phyloP scores from a whole-genome alignment of 1,140 invertebrate species.

The Drosophila pectinifera region DNA sequence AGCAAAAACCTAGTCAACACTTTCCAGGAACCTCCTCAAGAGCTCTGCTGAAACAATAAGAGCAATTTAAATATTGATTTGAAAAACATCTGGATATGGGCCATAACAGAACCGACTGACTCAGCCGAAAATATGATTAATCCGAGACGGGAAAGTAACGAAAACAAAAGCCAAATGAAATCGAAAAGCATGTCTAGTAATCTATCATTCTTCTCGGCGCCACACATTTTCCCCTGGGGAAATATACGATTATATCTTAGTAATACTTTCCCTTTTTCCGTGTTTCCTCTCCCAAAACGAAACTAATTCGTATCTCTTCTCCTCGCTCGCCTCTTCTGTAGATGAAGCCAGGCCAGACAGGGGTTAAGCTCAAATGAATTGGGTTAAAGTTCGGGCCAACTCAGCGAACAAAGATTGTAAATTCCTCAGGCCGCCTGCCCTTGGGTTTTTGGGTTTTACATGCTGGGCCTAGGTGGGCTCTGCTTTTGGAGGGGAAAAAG shows the following conservation, averaged over 20 bases:
- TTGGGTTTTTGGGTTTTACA: conserved; percentile 20
- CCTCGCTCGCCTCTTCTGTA: background rate
- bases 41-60: background rate
- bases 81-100: conserved; percentile 3
- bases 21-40: background rate
- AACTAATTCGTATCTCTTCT: conserved; percentile 16
- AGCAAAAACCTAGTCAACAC: background rate
- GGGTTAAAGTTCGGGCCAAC: conserved; percentile 17
- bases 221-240: conserved; percentile 13
- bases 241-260: conserved; percentile 8
- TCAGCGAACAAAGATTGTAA: background rate
- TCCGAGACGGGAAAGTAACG: background rate
- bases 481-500: conserved; percentile 1
- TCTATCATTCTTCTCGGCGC: conserved; percentile 14
- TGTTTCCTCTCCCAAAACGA: conserved; percentile 7
- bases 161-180: conserved; percentile 7
- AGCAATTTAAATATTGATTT: conserved; percentile 1
- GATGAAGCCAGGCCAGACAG: background rate
- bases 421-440: conserved; percentile 15
- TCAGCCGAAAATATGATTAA: conserved; percentile 24
- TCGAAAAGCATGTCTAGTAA: conserved; percentile 14
- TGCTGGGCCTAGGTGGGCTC: too few relatives aligned
- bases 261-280: conserved; percentile 34
- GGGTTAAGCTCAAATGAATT: conserved; percentile 36
- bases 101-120: conserved; percentile 7